Conservation (phyloP, 2,113 vertebrate genomes). For the Oncorhynchus masou region DNA sequence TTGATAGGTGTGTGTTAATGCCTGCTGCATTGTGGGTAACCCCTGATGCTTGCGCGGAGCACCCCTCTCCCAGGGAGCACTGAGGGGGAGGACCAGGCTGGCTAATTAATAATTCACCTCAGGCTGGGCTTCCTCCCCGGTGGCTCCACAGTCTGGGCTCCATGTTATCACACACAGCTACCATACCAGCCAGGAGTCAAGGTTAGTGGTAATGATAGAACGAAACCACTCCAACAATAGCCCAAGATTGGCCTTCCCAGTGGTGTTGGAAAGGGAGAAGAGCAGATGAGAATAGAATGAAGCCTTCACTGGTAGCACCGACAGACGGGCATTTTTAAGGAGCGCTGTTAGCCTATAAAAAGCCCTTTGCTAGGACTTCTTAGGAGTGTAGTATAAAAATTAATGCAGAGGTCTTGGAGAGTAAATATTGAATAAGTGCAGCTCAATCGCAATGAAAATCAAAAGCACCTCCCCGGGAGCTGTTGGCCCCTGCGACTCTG, state of each 20-base stretch:
- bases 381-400: slow-evolving; percentile 67
- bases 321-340: slow-evolving; percentile 28
- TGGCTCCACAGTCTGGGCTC: slow-evolving; percentile 39
- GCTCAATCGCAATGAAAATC: slow-evolving; percentile 70
- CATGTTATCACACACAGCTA: slow-evolving; percentile 74
- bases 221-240: slow-evolving; percentile 65
- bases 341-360: slow-evolving; percentile 31
- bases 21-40: slow-evolving; percentile 60
- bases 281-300: slow-evolving; percentile 38
- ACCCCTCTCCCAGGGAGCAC: slow-evolving; percentile 52
- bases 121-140: slow-evolving; percentile 66
- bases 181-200: slow-evolving; percentile 71
- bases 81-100: slow-evolving; percentile 63
- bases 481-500: slow-evolving; percentile 59
- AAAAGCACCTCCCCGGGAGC: slow-evolving; percentile 68
- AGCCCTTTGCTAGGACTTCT: slow-evolving; percentile 52
- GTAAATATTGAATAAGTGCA: slow-evolving; percentile 76
- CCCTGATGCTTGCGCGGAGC: slow-evolving; percentile 45
- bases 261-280: slow-evolving; percentile 55
- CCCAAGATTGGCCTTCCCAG: slow-evolving; percentile 71
- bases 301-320: slow-evolving; percentile 48
- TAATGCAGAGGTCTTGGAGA: slow-evolving; percentile 73
- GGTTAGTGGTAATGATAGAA: slow-evolving; percentile 76
- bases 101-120: slow-evolving; percentile 79
- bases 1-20: slow-evolving; percentile 72